phyloP scores from a whole-genome alignment of 1,140 invertebrate genomes.

The Drosophila simulans region DNA sequence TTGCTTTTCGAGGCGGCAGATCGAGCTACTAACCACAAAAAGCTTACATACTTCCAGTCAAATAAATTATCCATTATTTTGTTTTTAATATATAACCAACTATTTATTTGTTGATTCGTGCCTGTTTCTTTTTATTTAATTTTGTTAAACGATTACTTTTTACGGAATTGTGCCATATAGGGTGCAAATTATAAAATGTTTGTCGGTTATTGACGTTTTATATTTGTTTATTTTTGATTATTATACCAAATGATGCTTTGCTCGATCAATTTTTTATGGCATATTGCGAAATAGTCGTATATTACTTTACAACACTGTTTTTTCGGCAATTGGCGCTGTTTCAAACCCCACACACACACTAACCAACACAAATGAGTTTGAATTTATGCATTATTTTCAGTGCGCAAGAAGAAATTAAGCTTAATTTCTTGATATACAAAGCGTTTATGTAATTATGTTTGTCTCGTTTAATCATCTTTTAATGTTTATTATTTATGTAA shows the following conservation, averaged over 20 bases:
- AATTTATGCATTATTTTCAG: constrained; percentile 24
- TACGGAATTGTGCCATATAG: background rate
- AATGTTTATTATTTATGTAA: constrained; percentile 18
- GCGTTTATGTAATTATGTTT: constrained; percentile 15
- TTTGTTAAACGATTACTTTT: background rate
- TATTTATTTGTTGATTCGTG: background rate
- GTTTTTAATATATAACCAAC: no score
- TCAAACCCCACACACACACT: constrained; percentile 36
- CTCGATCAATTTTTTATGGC: background rate
- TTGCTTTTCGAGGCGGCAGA: background rate
- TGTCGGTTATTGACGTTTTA: background rate
- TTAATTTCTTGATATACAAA: constrained; percentile 20
- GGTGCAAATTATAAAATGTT: background rate
- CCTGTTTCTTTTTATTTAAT: background rate
- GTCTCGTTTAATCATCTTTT: constrained; percentile 11
- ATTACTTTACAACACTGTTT: constrained; percentile 24
- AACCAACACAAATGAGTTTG: constrained; percentile 26
- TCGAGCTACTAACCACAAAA: background rate
- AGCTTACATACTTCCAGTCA: background rate
- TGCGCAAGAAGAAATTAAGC: constrained; percentile 9
- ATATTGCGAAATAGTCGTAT: background rate
- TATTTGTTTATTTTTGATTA: background rate
- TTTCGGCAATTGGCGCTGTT: constrained; percentile 54
- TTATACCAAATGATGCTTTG: no score
- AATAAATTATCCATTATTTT: background rate